These are phyloP conservation scores for Coelopa frigida DNA, from an alignment of 1,140 invertebrate genomes.

Conservation along the genomic window DNA sequence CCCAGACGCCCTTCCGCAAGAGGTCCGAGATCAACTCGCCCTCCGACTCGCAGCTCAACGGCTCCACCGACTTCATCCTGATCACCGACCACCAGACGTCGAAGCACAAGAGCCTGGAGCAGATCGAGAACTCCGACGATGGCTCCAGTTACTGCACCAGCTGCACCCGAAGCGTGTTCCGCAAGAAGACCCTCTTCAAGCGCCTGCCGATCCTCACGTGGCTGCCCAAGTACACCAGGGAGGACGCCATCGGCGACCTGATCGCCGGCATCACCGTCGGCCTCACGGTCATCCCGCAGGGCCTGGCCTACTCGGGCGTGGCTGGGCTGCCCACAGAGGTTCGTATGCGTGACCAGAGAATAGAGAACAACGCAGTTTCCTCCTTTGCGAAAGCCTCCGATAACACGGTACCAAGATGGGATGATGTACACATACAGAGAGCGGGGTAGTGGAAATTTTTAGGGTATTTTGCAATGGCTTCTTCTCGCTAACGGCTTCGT, in stretches of 20 bases:
- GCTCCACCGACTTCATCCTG: slow-evolving; percentile 30
- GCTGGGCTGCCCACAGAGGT: slow-evolving; percentile 66
- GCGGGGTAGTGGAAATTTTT: too few relatives aligned
- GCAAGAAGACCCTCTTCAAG: slow-evolving; percentile 60
- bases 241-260: slow-evolving; percentile 60
- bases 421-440: too few relatives aligned
- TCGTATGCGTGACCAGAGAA: too few relatives aligned
- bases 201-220: slow-evolving; percentile 65
- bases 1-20: slow-evolving; percentile 33
- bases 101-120: slow-evolving; percentile 29
- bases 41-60: slow-evolving; percentile 29
- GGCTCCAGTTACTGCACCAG: slow-evolving; percentile 19
- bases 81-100: slow-evolving; percentile 38
- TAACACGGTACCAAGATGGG: too few relatives aligned
- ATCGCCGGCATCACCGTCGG: slow-evolving; percentile 83
- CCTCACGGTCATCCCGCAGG: slow-evolving; percentile 75
- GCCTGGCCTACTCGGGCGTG: slow-evolving; percentile 76
- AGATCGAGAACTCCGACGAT: slow-evolving; percentile 24
- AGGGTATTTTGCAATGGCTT: too few relatives aligned
- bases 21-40: slow-evolving; percentile 28
- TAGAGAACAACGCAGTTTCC: too few relatives aligned
- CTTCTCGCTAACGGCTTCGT: too few relatives aligned
- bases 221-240: slow-evolving; percentile 63
- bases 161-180: slow-evolving; percentile 21
- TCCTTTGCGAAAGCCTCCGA: too few relatives aligned